A percentile compares a stretch with the other conserved stretches of the same genome.
Conservation (phyloP, 30 jellyfish, hydroid and myxozoan species). For the Phacellophora camtschatica region DNA sequence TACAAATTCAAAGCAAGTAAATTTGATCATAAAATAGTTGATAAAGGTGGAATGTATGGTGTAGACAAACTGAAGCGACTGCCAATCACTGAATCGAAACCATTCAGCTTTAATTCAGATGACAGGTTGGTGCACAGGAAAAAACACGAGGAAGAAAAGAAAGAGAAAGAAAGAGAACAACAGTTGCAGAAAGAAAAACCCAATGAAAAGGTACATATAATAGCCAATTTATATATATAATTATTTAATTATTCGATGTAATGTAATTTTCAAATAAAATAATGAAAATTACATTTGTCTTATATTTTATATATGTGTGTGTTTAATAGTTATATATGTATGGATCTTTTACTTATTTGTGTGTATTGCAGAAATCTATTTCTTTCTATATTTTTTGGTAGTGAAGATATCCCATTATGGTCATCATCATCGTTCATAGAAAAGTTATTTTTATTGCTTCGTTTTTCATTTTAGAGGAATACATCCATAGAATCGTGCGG, state of each 20-base stretch:
- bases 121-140: constrained; percentile 61
- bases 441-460: neutral
- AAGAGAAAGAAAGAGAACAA: constrained; percentile 1
- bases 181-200: constrained; percentile 3
- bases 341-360: too few relatives aligned
- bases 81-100: constrained; percentile 65
- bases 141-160: constrained; percentile 48
- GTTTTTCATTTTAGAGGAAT: constrained; percentile 3
- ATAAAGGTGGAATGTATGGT: constrained; percentile 71
- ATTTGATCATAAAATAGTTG: constrained; percentile 68
- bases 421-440: too few relatives aligned
- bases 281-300: too few relatives aligned
- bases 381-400: too few relatives aligned
- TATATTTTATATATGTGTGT: too few relatives aligned
- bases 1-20: constrained; percentile 84
- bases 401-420: too few relatives aligned
- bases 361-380: too few relatives aligned
- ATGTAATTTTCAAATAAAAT: too few relatives aligned
- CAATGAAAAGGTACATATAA: constrained; percentile 16
- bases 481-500: constrained; percentile 16
- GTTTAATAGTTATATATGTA: too few relatives aligned
- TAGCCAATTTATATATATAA: too few relatives aligned
- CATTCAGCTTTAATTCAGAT: constrained; percentile 75
- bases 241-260: too few relatives aligned
- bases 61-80: constrained; percentile 53